Evolutionary conservation across 2,888 invertebrate species (phyloP).

Genomic region (Portevinia maculata): DNA sequence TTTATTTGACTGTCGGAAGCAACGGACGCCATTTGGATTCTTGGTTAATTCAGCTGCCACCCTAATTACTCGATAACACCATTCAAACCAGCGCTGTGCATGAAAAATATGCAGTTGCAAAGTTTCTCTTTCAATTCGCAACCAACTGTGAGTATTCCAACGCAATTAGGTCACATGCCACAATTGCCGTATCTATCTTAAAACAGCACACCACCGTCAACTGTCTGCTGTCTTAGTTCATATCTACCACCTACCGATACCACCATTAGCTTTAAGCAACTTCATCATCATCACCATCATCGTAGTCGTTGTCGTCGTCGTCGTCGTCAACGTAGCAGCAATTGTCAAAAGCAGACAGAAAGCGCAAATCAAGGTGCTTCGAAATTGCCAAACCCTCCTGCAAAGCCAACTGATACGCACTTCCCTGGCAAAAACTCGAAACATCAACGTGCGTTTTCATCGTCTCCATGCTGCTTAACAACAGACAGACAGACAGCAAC

Average conservation of each 20-base stretch:
- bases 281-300: slow-evolving; percentile 68
- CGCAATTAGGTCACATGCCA: slow-evolving; percentile 70
- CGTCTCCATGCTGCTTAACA: slow-evolving; percentile 27
- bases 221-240: slow-evolving; percentile 65
- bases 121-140: slow-evolving; percentile 23
- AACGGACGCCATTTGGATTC: no score
- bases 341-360: slow-evolving; percentile 70
- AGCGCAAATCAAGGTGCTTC: slow-evolving; percentile 61
- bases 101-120: slow-evolving; percentile 13
- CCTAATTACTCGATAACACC: no score
- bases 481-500: slow-evolving; percentile 27
- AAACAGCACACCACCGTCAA: slow-evolving; percentile 52
- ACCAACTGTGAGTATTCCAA: background rate
- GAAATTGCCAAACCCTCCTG: slow-evolving; percentile 67
- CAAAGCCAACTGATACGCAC: slow-evolving; percentile 67
- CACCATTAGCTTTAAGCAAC: slow-evolving; percentile 62
- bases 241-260: slow-evolving; percentile 70
- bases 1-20: no score
- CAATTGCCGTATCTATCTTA: slow-evolving; percentile 42
- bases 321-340: slow-evolving; percentile 36
- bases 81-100: no score
- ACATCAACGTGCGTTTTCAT: slow-evolving; percentile 62
- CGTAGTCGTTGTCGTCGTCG: slow-evolving; percentile 48
- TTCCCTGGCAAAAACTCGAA: slow-evolving; percentile 63
- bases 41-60: no score